These are phyloP conservation scores for Apteryx mantelli DNA, from an alignment of 2,113 vertebrate genomes.

Conservation along the genomic window DNA sequence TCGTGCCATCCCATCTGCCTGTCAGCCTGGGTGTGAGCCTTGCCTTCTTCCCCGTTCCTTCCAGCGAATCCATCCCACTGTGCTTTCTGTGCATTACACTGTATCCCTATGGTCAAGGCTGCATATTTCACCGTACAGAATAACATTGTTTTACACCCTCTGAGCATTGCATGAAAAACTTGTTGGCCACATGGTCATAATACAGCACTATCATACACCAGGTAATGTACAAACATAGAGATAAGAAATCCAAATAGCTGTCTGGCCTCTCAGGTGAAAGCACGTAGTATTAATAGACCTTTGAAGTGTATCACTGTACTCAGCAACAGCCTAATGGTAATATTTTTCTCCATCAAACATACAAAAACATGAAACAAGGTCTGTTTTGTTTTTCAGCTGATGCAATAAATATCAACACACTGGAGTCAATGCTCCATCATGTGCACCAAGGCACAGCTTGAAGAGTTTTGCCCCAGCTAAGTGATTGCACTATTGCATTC, in stretches of 20 bases:
- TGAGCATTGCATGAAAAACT: neutral
- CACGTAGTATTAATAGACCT: neutral
- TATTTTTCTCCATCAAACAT: conserved; percentile 11
- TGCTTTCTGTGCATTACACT: neutral
- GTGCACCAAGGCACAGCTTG: neutral
- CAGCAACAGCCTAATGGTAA: neutral
- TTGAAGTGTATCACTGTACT: neutral
- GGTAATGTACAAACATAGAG: neutral
- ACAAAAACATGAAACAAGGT: neutral
- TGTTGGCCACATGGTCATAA: neutral
- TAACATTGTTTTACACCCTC: neutral
- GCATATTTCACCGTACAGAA: neutral
- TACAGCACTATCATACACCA: neutral
- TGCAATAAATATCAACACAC: neutral
- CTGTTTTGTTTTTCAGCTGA: neutral
- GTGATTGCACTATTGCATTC: neutral
- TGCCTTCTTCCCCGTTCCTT: neutral
- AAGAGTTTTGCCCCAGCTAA: neutral
- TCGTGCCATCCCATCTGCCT: accelerated
- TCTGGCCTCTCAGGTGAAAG: neutral
- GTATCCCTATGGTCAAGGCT: neutral
- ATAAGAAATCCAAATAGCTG: neutral
- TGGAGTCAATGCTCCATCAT: neutral
- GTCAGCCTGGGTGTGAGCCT: neutral
- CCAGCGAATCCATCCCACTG: neutral